phyloP scores from a whole-genome alignment of 2,888 invertebrate genomes.

The Isoperla grammatica region DNA sequence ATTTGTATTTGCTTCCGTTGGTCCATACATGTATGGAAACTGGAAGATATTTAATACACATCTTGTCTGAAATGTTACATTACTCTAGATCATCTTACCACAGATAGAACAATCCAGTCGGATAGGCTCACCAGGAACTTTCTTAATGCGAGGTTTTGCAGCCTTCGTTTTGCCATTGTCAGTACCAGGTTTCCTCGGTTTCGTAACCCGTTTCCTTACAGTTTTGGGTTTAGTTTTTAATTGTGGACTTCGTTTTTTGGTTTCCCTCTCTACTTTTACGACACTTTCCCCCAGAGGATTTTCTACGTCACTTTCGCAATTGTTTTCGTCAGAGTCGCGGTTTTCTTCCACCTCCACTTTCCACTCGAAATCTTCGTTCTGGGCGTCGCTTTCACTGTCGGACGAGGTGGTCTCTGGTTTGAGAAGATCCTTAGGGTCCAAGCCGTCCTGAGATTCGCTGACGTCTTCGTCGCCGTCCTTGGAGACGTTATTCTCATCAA shows the following conservation, averaged over 20 bases:
- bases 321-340: conserved; percentile 7
- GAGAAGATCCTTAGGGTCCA: background rate
- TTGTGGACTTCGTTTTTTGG: too few species aligned
- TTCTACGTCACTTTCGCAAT: background rate
- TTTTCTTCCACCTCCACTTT: conserved; percentile 20
- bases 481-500: conserved; percentile 11
- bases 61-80: too few species aligned
- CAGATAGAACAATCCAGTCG: conserved; percentile 10
- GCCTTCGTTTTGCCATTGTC: too few species aligned
- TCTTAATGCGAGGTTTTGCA: background rate
- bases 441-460: background rate
- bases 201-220: too few species aligned
- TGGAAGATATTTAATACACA: too few species aligned
- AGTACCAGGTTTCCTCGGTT: too few species aligned
- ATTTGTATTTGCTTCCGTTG: too few species aligned
- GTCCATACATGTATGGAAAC: too few species aligned
- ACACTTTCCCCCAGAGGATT: background rate
- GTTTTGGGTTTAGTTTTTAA: too few species aligned
- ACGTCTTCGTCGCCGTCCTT: conserved; percentile 13
- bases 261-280: too few species aligned
- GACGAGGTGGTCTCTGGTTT: background rate
- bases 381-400: conserved; percentile 6
- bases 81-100: too few species aligned
- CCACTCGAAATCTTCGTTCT: conserved; percentile 30
- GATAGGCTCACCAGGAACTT: background rate